Percentiles rank a stretch among this genome's conserved stretches.
These are phyloP conservation scores for Chrysolina haemoptera DNA, from an alignment of 2,888 invertebrate species.

Conservation along the genomic window DNA sequence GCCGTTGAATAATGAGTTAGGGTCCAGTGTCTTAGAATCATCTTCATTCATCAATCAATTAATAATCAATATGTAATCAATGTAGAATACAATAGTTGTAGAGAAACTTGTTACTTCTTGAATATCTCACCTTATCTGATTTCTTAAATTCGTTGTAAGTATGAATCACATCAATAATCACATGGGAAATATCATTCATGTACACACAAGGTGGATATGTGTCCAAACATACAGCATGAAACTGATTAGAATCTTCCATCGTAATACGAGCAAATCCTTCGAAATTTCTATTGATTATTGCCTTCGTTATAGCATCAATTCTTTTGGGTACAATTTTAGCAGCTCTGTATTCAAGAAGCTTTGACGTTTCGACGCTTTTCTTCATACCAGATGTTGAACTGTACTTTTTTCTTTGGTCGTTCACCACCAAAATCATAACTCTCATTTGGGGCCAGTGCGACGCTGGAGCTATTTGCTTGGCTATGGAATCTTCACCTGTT, in stretches of 20 bases:
- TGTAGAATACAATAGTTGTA: no score
- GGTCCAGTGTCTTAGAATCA: no score
- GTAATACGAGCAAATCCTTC: constrained; percentile 90
- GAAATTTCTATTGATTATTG: constrained; percentile 83
- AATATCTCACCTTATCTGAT: constrained; percentile 73
- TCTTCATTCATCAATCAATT: no score
- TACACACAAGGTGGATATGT: constrained; percentile 95
- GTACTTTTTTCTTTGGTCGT: constrained; percentile 85
- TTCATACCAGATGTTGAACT: constrained; percentile 94
- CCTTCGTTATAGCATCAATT: constrained; percentile 73
- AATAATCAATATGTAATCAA: no score
- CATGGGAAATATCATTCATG: constrained; percentile 90
- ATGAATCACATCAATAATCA: constrained; percentile 86
- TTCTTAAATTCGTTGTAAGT: constrained; percentile 82
- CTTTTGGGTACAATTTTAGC: constrained; percentile 82
- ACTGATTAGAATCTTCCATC: constrained; percentile 98
- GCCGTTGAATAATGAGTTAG: no score
- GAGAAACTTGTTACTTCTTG: no score
- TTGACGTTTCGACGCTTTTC: constrained; percentile 84
- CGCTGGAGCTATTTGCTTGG: constrained; percentile 80
- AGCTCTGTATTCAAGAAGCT: constrained; percentile 83
- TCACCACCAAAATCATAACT: constrained; percentile 90
- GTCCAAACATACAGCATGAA: constrained; percentile 95
- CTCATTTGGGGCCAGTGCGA: constrained; percentile 93
- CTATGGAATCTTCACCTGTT: constrained; percentile 84